Conservation (phyloP, 2,888 invertebrate species). For the Orchesellides sinensis region DNA sequence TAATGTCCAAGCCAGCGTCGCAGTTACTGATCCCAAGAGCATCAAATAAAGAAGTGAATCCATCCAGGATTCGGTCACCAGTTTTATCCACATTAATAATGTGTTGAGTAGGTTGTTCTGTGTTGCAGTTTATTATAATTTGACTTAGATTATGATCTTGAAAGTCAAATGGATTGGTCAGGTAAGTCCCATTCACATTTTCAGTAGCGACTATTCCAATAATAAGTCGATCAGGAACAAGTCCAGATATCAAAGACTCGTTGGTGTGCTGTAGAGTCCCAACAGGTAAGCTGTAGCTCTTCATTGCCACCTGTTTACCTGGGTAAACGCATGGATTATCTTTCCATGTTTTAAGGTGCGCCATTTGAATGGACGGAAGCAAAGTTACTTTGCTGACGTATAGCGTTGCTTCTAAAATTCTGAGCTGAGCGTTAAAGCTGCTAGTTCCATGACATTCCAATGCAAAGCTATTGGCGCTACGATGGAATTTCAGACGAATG, state of each 20-base stretch:
- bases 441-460: conserved; percentile 23
- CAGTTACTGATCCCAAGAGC: conserved; percentile 12
- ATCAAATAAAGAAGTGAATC: conserved; percentile 1
- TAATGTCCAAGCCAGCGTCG: conserved; percentile 10
- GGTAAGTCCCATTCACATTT: not conserved
- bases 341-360: conserved; percentile 49
- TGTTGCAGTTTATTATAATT: conserved; percentile 16
- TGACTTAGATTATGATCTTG: conserved; percentile 16
- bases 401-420: conserved; percentile 48
- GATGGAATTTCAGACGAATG: conserved; percentile 36
- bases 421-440: not conserved
- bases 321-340: conserved; percentile 28
- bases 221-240: conserved; percentile 51
- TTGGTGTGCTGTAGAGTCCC: conserved; percentile 43
- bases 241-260: conserved; percentile 43
- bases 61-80: not conserved
- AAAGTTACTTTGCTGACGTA: conserved; percentile 34
- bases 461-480: conserved; percentile 40
- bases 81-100: conserved; percentile 11
- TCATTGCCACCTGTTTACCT: conserved; percentile 35
- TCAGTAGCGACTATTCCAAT: conserved; percentile 43
- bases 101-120: conserved; percentile 6
- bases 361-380: conserved; percentile 44
- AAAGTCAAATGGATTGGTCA: conserved; percentile 34
- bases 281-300: conserved; percentile 53